Percentiles rank a stretch among this genome's conserved stretches.
These are phyloP conservation scores for Microcebus lehilahytsara DNA, from an alignment of 2,113 vertebrate species.

Conservation along the genomic window DNA sequence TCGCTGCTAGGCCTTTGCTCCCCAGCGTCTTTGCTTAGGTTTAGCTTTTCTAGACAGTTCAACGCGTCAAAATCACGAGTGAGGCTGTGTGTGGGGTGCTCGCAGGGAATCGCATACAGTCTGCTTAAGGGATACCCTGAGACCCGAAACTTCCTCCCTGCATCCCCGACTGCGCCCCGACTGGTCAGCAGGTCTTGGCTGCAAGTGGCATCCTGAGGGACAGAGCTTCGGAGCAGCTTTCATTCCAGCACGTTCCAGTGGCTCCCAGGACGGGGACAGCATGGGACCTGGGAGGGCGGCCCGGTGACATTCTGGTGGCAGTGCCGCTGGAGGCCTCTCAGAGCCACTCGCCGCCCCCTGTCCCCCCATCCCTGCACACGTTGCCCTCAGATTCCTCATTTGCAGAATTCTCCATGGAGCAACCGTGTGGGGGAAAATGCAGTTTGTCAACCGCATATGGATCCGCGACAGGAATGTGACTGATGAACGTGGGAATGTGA, in stretches of 20 bases:
- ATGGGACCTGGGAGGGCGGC: background rate
- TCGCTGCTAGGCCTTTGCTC: background rate
- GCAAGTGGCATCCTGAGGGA: fast-evolving
- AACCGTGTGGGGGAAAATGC: background rate
- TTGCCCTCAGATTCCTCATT: background rate
- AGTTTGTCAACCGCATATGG: background rate
- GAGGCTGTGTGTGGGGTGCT: fast-evolving
- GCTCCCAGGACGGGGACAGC: background rate
- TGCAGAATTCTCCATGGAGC: background rate
- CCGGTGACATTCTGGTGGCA: background rate
- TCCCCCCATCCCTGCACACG: too few relatives aligned
- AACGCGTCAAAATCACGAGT: fast-evolving
- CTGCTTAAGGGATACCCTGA: background rate
- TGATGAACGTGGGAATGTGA: constrained; percentile 42
- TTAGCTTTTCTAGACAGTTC: background rate
- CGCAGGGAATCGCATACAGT: fast-evolving
- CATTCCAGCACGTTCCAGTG: fast-evolving
- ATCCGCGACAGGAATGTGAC: background rate
- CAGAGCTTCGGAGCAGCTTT: fast-evolving
- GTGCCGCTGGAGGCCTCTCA: too few relatives aligned
- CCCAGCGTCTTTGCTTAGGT: background rate
- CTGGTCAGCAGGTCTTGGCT: background rate
- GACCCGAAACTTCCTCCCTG: fast-evolving
- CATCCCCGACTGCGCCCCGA: fast-evolving
- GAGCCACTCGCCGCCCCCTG: fast-evolving